Evolutionary conservation across 1,140 invertebrate species (phyloP).

Genomic region (Nasonia vitripennis): DNA sequence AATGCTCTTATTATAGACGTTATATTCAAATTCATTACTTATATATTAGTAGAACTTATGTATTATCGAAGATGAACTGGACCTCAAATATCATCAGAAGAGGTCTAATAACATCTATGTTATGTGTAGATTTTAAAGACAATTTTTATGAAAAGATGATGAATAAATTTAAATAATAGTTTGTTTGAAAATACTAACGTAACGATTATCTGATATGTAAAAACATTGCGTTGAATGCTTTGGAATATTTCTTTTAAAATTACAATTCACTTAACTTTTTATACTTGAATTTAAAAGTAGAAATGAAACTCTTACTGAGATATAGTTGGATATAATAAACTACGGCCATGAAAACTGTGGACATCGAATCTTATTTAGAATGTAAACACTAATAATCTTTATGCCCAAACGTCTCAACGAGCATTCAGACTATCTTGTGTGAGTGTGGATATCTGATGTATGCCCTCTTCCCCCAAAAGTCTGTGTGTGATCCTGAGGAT

Average conservation of each 20-base stretch:
- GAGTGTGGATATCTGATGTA: background rate
- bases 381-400: slow-evolving; percentile 51
- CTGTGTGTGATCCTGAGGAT: slow-evolving; percentile 52
- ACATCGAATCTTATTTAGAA: slow-evolving; percentile 22
- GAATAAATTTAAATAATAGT: background rate
- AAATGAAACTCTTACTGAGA: slow-evolving; percentile 11
- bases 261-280: background rate
- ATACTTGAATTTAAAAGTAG: background rate
- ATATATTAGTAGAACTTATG: background rate
- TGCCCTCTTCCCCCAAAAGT: background rate
- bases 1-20: background rate
- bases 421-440: slow-evolving; percentile 39
- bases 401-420: slow-evolving; percentile 40
- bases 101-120: slow-evolving; percentile 9
- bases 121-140: background rate
- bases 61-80: slow-evolving; percentile 35
- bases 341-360: background rate
- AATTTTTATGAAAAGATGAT: slow-evolving; percentile 7
- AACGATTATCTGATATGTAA: background rate
- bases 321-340: slow-evolving; percentile 4
- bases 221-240: background rate
- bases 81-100: slow-evolving; percentile 41
- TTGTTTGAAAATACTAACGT: background rate
- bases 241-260: background rate
- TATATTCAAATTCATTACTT: background rate